Conservation (phyloP, 2,797 vertebrate species). For the Aldrovandia affinis region DNA sequence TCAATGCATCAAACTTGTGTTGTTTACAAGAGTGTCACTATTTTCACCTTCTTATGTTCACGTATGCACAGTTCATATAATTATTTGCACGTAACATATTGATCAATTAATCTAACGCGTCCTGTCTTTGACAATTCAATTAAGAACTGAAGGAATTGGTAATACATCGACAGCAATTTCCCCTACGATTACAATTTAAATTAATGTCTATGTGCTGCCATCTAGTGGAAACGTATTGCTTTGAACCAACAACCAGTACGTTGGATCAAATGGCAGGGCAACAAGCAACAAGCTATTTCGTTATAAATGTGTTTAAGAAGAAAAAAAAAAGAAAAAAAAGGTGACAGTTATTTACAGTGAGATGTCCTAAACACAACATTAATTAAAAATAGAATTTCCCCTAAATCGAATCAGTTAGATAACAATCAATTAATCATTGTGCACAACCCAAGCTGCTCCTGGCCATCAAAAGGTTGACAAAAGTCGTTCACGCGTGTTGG, state of each 20-base stretch:
- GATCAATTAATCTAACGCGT: too few species aligned
- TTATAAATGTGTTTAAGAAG: not conserved
- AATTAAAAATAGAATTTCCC: not conserved
- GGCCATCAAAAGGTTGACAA: not conserved
- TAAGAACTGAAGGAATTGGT: not conserved
- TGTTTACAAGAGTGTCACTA: too few species aligned
- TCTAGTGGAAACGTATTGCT: constrained; percentile 14
- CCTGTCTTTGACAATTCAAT: not conserved
- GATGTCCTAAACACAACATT: not conserved
- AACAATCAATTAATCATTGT: not conserved
- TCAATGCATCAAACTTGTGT: too few species aligned
- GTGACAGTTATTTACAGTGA: too few species aligned
- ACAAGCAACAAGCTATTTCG: not conserved
- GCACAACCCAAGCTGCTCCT: not conserved
- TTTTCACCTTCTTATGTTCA: too few species aligned
- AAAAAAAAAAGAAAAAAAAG: not conserved
- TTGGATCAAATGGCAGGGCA: not conserved
- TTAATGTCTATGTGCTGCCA: constrained; percentile 24
- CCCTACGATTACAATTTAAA: not conserved
- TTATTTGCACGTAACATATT: not conserved
- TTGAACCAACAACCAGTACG: not conserved
- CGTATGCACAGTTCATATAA: too few species aligned
- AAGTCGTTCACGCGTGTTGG: too few species aligned
- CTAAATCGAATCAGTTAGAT: not conserved
- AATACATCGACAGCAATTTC: not conserved